Percentiles rank a stretch among this genome's conserved stretches.
phyloP scores from a whole-genome alignment of 1,140 invertebrate genomes.

The Drepana arcuata region DNA sequence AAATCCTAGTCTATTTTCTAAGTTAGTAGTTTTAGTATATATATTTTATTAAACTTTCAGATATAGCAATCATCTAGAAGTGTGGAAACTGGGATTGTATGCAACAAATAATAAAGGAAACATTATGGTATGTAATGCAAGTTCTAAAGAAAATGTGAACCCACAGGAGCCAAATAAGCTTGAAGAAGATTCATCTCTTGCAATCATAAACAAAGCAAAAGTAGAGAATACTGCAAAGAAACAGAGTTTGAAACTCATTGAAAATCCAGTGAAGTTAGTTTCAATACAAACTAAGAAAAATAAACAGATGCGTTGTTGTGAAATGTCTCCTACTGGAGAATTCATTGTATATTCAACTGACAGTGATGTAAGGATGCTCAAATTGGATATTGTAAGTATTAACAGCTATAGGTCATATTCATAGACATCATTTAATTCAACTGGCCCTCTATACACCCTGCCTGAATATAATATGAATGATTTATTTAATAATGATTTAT shows the following conservation, averaged over 20 bases:
- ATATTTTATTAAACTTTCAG: no score
- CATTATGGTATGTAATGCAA: conserved; percentile 24
- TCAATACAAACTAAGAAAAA: conserved; percentile 74
- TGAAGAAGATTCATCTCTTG: conserved; percentile 36
- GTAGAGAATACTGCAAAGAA: conserved; percentile 17
- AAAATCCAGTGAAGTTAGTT: conserved; percentile 78
- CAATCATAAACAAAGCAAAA: conserved; percentile 19
- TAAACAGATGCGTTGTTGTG: conserved; percentile 77
- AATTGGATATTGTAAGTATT: conserved; percentile 72
- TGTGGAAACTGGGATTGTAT: conserved; percentile 76
- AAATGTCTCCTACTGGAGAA: conserved; percentile 78
- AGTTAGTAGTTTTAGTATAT: no score
- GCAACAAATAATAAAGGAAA: conserved; percentile 37
- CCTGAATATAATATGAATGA: background rate
- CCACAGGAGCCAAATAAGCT: conserved; percentile 23
- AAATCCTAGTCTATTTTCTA: no score
- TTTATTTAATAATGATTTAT: no score
- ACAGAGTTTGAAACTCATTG: conserved; percentile 54
- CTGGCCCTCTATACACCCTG: no score
- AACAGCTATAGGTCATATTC: no score
- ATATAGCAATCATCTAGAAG: conserved; percentile 77
- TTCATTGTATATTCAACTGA: conserved; percentile 84
- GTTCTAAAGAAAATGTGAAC: conserved; percentile 15
- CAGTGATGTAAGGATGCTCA: conserved; percentile 76
- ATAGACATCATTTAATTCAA: no score